Evolutionary conservation across 2,797 vertebrate genomes (phyloP), one percentile per base, ranked within the genome.

Genomic region (Hemitrygon akajei): DNA sequence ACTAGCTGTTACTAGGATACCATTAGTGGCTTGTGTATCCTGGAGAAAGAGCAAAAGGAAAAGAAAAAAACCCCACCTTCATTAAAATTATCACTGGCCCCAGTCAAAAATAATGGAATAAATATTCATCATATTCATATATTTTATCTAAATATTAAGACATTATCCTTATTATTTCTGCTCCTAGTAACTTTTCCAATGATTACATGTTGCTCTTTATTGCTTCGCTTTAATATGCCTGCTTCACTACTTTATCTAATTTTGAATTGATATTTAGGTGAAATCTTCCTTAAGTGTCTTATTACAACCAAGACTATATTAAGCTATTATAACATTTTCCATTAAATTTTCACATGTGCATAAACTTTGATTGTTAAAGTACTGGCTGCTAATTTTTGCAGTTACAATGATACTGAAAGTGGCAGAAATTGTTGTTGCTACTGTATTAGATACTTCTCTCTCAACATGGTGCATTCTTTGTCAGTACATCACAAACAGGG

Each of bases 1-100:
- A 16, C 25, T 27, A 75, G 71, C 60, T 89, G 86, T 89, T 87
- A 89, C 60, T 69, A 89, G 86, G 86, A 89, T 89, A 89, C 60
- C 60, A 89, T 37, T 63, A 69, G 18, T 66, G 60, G 60, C 60
- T 60, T 89, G 9, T 37, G 86, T 60, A 89, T 22, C n/a, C 86
- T 69, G 18, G 60, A 87, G 16, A 20, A 7, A 69, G 37, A 89
- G 18, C 47, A 3, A 89, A 9, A 63, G 37, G 69, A 89, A 25
- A 0, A 20, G 10, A 30, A 47, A 56, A 56, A 0, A 16, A 11
- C 9, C 9, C 37, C 1, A 30, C 60, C n/a, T 89, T 37, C 63
- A 89, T 34, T 37, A 34, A 89, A 69, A 69, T 18, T 7, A 34
- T 69, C 60, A 25, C n/a, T 89, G 86, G 22, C 63, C 86, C 3